Base-by-base conservation (phyloP, 2,113 vertebrate species). In the Daboia siamensis region DNA sequence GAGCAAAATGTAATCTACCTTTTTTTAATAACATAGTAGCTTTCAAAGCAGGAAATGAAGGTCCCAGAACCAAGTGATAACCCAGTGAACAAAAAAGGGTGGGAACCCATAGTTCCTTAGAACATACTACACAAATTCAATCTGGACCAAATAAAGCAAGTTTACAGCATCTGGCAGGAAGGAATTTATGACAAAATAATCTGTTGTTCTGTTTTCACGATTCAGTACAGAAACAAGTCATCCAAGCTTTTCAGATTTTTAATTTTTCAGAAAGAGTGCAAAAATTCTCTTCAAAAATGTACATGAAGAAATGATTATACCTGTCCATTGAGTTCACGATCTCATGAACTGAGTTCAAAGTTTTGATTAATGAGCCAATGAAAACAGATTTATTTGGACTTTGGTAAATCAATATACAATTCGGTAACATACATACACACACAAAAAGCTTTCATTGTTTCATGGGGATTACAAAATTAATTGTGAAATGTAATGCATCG, bases 361-460 rank as follows among this genome's bases (percentile, higher is more conserved):
- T 97, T 95, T 94, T 97, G 93, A 97, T 97, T 96, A 97, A 97
- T 97, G 94, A 96, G 90, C 97, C 93, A 20, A 96, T 90, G 88
- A 93, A 96, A 91, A 86, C 96, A 96, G 94, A 74, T 97, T 96
- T 97, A 95, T 96, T 97, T 96, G 95, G 94, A 93, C 92, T 94
- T 96, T 95, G 93, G 93, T 87, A 95, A 97, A 97, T 98, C 97
- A 96, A 97, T 97, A 96, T 86, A 95, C 92, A 94, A 96, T 96
- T 97, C 95, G 97, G 96, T 97, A 96, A 95, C 96, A 97, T 94
- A 39, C 39, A 39, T 2, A 39, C 39, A 97, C 95, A 95, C 96
- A 97, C 95, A 96, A 92, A 93, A 94, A 95, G 96, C 93, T 96
- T 94, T 4, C 9, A 23, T 92, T 90, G n/a, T 26, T 80, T 54